phyloP scores from a whole-genome alignment of 35 echinoderm and acorn worm genomes.

The Apostichopus californicus region DNA sequence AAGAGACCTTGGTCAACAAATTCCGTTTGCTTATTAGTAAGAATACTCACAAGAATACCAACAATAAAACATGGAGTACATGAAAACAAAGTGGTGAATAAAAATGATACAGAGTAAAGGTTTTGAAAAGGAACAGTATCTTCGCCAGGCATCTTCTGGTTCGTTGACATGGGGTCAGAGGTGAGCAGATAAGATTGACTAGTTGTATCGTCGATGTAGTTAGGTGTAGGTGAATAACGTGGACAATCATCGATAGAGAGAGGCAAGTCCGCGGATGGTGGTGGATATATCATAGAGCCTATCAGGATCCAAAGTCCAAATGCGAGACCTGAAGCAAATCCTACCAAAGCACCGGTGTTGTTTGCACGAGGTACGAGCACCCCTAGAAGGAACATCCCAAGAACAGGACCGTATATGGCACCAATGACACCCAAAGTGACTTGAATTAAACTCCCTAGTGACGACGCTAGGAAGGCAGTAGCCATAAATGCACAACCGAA shows the following conservation, averaged over 20 bases:
- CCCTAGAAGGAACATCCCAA: not conserved
- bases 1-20: not conserved
- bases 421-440: not conserved
- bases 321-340: not conserved
- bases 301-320: not conserved
- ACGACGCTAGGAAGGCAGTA: not conserved
- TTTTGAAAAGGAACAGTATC: not conserved
- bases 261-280: not conserved
- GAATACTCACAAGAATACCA: not conserved
- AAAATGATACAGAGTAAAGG: not conserved
- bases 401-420: not conserved
- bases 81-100: not conserved
- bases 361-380: conserved; percentile 1
- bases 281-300: not conserved
- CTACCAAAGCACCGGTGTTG: not conserved
- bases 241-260: not conserved
- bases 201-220: not conserved
- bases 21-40: not conserved
- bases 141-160: not conserved
- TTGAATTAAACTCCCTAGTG: not conserved
- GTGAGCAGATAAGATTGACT: not conserved
- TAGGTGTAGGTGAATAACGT: not conserved
- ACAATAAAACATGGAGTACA: not conserved
- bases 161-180: not conserved
- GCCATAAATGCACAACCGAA: not conserved